A percentile compares a stretch with the other conserved stretches of the same genome.
Conservation (phyloP, 2,113 vertebrate genomes). For the Pungitius pungitius region DNA sequence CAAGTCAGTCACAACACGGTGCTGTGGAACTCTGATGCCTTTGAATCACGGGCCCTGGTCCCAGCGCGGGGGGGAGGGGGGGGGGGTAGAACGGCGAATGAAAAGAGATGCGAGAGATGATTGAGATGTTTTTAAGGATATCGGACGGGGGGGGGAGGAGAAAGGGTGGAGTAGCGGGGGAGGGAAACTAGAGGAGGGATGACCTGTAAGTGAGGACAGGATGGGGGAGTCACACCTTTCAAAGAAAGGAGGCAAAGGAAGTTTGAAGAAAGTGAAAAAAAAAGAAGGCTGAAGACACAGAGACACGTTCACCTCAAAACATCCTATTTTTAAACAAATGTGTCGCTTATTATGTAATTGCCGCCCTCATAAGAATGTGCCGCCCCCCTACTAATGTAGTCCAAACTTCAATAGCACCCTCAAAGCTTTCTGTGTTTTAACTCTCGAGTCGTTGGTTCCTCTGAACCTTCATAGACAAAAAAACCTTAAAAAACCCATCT, state of each 20-base stretch:
- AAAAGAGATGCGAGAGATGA: neutral
- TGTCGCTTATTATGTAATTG: constrained; percentile 34
- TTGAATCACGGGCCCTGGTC: no score
- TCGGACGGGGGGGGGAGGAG: neutral
- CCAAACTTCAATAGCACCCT: constrained; percentile 13
- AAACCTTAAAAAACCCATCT: no score
- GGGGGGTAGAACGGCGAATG: no score
- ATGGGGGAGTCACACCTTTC: constrained; percentile 29
- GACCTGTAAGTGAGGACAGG: constrained; percentile 43
- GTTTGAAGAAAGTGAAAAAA: constrained; percentile 28
- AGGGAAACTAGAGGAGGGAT: constrained; percentile 3
- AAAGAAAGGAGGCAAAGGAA: constrained; percentile 31
- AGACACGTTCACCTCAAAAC: constrained; percentile 43
- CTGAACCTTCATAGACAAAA: no score
- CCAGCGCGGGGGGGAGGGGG: no score
- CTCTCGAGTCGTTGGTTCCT: neutral
- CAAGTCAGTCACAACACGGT: constrained; percentile 44
- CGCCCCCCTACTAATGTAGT: constrained; percentile 28
- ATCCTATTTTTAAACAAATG: constrained; percentile 15
- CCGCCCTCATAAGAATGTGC: constrained; percentile 28
- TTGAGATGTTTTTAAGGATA: neutral
- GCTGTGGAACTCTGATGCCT: constrained; percentile 66
- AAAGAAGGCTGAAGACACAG: constrained; percentile 10
- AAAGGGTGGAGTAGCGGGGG: neutral
- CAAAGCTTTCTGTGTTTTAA: constrained; percentile 21